These are phyloP conservation scores for Microcebus lehilahytsara DNA, from an alignment of 2,113 vertebrate genomes.

Conservation along the genomic window DNA sequence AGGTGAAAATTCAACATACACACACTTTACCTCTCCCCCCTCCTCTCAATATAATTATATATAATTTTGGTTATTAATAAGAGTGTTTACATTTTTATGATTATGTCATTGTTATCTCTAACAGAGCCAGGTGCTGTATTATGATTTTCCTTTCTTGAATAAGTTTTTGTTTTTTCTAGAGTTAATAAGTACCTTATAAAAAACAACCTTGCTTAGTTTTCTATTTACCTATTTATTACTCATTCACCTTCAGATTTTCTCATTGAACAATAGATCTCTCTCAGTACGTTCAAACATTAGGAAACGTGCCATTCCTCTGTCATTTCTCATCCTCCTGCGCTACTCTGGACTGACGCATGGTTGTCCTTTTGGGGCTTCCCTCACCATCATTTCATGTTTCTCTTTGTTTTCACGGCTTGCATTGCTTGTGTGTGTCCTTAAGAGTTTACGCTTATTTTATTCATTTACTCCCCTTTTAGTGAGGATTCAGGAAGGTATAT, in stretches of 20 bases:
- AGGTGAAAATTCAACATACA: neutral
- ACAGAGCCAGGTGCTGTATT: neutral
- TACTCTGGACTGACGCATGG: neutral
- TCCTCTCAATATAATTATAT: neutral
- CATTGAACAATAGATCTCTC: neutral
- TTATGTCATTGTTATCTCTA: neutral
- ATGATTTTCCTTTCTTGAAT: neutral
- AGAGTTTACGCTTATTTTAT: neutral
- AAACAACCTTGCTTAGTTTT: conserved; percentile 7
- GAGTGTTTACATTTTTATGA: neutral
- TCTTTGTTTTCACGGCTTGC: neutral
- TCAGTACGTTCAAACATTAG: neutral
- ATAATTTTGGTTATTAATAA: conserved; percentile 1
- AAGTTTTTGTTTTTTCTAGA: neutral
- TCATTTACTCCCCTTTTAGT: neutral
- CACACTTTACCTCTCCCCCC: neutral
- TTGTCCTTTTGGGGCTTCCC: neutral
- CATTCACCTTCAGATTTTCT: neutral
- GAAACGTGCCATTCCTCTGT: neutral
- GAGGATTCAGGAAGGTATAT: neutral
- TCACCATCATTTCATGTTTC: neutral
- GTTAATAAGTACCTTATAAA: neutral
- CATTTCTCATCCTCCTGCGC: neutral
- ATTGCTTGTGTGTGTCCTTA: neutral
- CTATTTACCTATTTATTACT: neutral